Conservation (phyloP, 2,888 invertebrate species). For the Nephrotoma appendiculata region DNA sequence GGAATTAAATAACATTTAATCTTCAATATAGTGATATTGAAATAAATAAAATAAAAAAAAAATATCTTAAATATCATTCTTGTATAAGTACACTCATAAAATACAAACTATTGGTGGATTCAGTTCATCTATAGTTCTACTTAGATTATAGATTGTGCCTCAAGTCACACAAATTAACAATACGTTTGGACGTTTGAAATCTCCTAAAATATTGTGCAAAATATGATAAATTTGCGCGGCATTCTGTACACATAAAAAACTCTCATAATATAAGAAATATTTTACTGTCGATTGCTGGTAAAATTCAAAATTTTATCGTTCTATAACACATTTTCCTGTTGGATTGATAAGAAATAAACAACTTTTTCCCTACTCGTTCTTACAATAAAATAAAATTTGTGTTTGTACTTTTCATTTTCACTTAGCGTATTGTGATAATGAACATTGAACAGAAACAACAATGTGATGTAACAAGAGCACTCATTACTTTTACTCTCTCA, state of each 20-base stretch:
- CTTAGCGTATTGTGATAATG: neutral
- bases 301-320: neutral
- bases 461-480: neutral
- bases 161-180: neutral
- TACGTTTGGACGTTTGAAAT: neutral
- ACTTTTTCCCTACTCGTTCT: neutral
- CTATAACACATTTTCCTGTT: neutral
- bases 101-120: neutral
- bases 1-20: neutral
- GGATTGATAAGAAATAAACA: neutral
- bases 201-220: neutral
- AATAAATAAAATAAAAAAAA: too few species aligned
- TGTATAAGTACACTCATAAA: neutral
- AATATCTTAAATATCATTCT: neutral
- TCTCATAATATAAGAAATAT: neutral
- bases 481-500: neutral
- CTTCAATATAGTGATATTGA: neutral
- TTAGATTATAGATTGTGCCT: neutral
- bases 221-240: neutral
- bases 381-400: neutral
- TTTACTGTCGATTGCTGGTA: neutral
- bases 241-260: neutral
- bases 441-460: neutral
- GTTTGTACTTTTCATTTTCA: neutral
- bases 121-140: neutral